Evolutionary conservation across 2,888 invertebrate genomes (phyloP).

Genomic region (Diarsia dahlii): DNA sequence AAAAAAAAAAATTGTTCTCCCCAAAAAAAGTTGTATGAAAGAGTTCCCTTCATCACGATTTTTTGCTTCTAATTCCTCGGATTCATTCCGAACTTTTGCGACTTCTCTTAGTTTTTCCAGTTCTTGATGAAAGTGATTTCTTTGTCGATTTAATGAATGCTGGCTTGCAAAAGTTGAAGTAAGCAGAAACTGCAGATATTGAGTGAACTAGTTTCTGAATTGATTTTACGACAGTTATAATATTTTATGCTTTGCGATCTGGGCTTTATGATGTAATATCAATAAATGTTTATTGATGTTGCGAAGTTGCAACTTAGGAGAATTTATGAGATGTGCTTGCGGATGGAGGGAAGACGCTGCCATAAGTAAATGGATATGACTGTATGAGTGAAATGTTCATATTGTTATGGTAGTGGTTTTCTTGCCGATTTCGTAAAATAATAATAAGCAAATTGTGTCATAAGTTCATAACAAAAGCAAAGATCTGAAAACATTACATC

Average conservation of each 20-base stretch:
- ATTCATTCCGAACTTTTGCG: constrained; percentile 23
- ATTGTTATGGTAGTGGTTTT: not conserved
- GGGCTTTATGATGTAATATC: constrained; percentile 30
- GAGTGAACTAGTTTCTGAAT: constrained; percentile 30
- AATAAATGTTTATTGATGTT: constrained; percentile 48
- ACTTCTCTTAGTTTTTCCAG: constrained; percentile 20
- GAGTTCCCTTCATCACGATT: constrained; percentile 8
- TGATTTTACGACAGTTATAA: constrained; percentile 39
- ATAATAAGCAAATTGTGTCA: not conserved
- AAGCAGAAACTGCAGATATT: constrained; percentile 14
- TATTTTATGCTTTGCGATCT: constrained; percentile 35
- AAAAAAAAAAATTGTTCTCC: constrained; percentile 12
- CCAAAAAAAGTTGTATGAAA: constrained; percentile 7
- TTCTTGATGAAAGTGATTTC: constrained; percentile 41
- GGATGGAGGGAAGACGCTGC: not conserved
- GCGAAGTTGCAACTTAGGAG: constrained; percentile 17
- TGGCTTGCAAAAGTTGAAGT: constrained; percentile 27
- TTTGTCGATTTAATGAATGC: constrained; percentile 36
- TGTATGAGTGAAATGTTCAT: not conserved
- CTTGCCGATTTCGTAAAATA: not conserved
- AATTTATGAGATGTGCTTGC: constrained; percentile 25
- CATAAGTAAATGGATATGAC: not conserved
- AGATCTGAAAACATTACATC: not conserved
- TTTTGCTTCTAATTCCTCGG: constrained; percentile 22
- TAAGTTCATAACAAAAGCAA: not conserved